Evolutionary conservation across 1,140 invertebrate genomes (phyloP), one percentile per base, ranked within the genome.

Genomic region (Drosophila dunni): DNA sequence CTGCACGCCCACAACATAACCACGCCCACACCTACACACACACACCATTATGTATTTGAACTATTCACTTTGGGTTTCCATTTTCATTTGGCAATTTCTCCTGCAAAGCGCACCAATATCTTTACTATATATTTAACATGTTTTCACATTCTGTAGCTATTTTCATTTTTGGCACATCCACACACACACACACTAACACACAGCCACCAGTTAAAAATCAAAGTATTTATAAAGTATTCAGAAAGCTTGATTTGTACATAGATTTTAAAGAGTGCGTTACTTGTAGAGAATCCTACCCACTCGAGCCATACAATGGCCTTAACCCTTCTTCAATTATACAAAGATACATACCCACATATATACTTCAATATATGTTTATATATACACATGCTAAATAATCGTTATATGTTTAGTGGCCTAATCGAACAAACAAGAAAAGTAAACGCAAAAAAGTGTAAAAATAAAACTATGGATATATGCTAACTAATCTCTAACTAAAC

Each of bases 41-140:
- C 68, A 57, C 58, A 36, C 7, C 44, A 54, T 81, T 29, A 58
- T 34, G 46, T 62, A 58, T 72, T 81, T 65, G 53, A 6, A 56
- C 17, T 20, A 2, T 20, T 20, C 17, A 34, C 20, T 56, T 56
- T 40, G 4, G 36, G 51, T 36, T 36, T 29, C 29, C n/a, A 40
- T 64, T 13, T 38, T 38, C 2, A 24, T 53, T 42, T 42, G 9
- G 11, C n/a, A 11, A 29, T 51, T 29, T 40, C 5, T 15, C 36
- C 7, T 40, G 2, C 4, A 8, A 38, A n/a, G 24, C 57, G 24
- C 13, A 45, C 36, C 24, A 29, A 5, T 29, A 29, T 29, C 2
- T 24, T 8, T 48, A 15, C 45, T 38, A 62, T 24, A 17, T 36
- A 13, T 11, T 36, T 48, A 7, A 40, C 10, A 11, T 36, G 10